phyloP scores from a whole-genome alignment of 1,140 invertebrate genomes.

The Hycleus cichorii region DNA sequence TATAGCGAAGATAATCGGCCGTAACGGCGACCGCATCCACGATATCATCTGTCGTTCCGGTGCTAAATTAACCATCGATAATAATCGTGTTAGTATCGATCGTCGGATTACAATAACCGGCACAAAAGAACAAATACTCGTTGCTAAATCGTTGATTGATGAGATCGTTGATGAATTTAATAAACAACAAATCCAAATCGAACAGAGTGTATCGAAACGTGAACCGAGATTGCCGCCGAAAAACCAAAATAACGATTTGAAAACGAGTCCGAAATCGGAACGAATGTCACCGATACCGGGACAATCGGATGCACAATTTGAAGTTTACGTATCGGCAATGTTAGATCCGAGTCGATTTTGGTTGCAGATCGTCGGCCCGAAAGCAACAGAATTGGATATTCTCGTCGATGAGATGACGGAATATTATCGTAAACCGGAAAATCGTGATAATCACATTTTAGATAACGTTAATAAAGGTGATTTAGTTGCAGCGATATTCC shows the following conservation, averaged over 20 bases:
- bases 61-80: slow-evolving; percentile 49
- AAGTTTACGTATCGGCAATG: slow-evolving; percentile 76
- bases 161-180: slow-evolving; percentile 52
- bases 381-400: slow-evolving; percentile 61
- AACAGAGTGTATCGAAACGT: slow-evolving; percentile 44
- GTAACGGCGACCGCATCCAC: slow-evolving; percentile 60
- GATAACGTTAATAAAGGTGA: slow-evolving; percentile 57
- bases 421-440: slow-evolving; percentile 61
- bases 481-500: slow-evolving; percentile 70
- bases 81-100: slow-evolving; percentile 21
- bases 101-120: slow-evolving; percentile 42
- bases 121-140: slow-evolving; percentile 45
- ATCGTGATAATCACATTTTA: slow-evolving; percentile 50
- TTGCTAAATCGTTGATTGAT: slow-evolving; percentile 52
- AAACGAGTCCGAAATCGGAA: slow-evolving; percentile 37
- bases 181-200: slow-evolving; percentile 42
- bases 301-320: slow-evolving; percentile 51
- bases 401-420: slow-evolving; percentile 70
- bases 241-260: slow-evolving; percentile 17
- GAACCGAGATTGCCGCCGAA: slow-evolving; percentile 43
- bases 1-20: slow-evolving; percentile 62
- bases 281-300: slow-evolving; percentile 34
- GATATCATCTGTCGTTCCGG: slow-evolving; percentile 57
- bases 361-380: slow-evolving; percentile 68
- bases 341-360: slow-evolving; percentile 73